Evolutionary conservation across 2,113 vertebrate genomes (phyloP).

Genomic region (Alouatta palliata): DNA sequence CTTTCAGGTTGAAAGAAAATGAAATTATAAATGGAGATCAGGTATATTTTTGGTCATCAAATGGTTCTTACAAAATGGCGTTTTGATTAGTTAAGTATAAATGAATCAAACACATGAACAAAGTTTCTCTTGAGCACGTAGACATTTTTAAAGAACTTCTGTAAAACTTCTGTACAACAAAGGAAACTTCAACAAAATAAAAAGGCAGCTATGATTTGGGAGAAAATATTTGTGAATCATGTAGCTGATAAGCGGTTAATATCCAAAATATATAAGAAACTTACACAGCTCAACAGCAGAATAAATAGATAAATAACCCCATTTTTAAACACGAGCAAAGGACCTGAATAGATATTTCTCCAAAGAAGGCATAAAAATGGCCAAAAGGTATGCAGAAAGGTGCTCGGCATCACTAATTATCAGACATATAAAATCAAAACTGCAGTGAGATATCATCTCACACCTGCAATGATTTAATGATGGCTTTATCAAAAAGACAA

Average conservation of each 20-base stretch:
- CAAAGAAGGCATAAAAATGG: not conserved
- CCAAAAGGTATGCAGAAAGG: not conserved
- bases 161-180: not conserved
- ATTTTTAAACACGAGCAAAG: not conserved
- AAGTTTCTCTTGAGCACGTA: conserved; percentile 3
- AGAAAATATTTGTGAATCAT: not conserved
- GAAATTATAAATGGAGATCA: not conserved
- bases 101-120: not conserved
- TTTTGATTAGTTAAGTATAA: conserved; percentile 48
- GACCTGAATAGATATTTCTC: not conserved
- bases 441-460: not conserved
- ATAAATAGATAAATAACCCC: not conserved
- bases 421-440: not conserved
- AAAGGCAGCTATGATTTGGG: not conserved
- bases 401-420: not conserved
- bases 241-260: not conserved
- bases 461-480: not conserved
- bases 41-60: not conserved
- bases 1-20: conserved; percentile 1
- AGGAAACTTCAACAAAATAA: not conserved
- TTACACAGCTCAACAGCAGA: not conserved
- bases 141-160: not conserved
- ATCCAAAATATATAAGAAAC: not conserved
- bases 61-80: conserved; percentile 16
- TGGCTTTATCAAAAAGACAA: not conserved